These are phyloP conservation scores for Oryzaephilus surinamensis DNA, from an alignment of 1,140 invertebrate genomes.

Conservation along the genomic window DNA sequence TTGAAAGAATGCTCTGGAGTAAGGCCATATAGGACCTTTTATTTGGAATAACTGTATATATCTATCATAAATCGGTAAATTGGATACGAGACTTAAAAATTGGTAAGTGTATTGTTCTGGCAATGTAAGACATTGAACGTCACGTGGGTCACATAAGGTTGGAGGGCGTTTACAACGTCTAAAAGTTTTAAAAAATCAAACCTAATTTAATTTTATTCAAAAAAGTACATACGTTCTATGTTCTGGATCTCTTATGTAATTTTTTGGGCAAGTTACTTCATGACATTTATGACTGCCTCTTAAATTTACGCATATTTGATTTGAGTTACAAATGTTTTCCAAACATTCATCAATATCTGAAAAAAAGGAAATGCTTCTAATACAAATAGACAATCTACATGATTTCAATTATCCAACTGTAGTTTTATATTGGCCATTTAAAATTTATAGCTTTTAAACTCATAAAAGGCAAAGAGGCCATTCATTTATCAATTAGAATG, in stretches of 20 bases:
- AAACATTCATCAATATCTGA: conserved; percentile 83
- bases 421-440: too few species aligned
- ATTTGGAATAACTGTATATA: conserved; percentile 78
- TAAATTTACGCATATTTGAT: conserved; percentile 80
- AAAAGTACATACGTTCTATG: conserved; percentile 59
- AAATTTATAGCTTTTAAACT: too few species aligned
- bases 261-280: conserved; percentile 68
- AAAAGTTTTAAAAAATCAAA: conserved; percentile 28
- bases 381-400: too few species aligned
- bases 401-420: too few species aligned
- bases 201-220: conserved; percentile 6
- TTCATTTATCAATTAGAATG: too few species aligned
- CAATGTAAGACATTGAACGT: conserved; percentile 58
- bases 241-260: conserved; percentile 61
- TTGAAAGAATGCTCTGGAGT: conserved; percentile 61
- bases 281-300: conserved; percentile 82
- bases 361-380: too few species aligned
- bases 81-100: conserved; percentile 81
- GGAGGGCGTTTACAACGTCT: conserved; percentile 71
- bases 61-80: conserved; percentile 61
- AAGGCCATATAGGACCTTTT: conserved; percentile 58
- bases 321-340: conserved; percentile 47
- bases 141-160: conserved; percentile 54
- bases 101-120: conserved; percentile 82
- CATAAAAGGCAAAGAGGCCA: too few species aligned